Base-by-base conservation (phyloP, 2,113 vertebrate genomes). In the Plecotus auritus region DNA sequence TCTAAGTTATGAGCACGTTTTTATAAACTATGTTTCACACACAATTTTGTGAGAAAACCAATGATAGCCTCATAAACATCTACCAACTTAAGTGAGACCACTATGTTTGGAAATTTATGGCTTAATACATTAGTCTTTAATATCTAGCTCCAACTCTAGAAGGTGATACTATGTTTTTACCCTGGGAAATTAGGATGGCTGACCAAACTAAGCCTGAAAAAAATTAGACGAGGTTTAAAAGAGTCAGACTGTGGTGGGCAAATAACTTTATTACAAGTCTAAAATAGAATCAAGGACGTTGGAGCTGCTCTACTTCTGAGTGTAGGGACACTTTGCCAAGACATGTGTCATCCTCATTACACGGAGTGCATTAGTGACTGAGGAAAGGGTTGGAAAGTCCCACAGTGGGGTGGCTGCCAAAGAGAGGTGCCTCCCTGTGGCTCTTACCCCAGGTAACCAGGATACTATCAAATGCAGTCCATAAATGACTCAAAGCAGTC, bases 271-370 rank as follows among this genome's bases (percentile, higher is more conserved):
- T 54, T 56, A 72, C 5, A 59, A 45, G 42, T 74, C 47, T 73
- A n/a, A 64, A 84, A 92, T 35, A 95, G 83, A 83, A 76, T 74
- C 20, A 69, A 90, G 61, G 91, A 80, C 26, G 14, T 0, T 74
- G 72, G 23, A 92, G 30, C 47, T 54, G 30, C 84, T 95, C 37
- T 89, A 37, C 78, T 92, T 93, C 17, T 89, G 70, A 67, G 86
- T 2, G 2, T 13, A 14, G 87, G 83, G 76, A 76, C 5, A 4
- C 69, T 89, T 96, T 90, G 74, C 84, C 84, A 90, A 87, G 37
- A 69, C 12, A 26, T 42, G 4, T 74, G 74, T 90, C 54, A 82
- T 73, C 56, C 20, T 81, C 18, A 47, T 26, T 47, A 30, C 26
- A 70, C 23, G 11, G 66, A 70, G 13, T 51, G n/a, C 37, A 37